Percentiles rank a stretch among this genome's conserved stretches.
phyloP scores from a whole-genome alignment of 2,888 invertebrate species.

The Diachrysia chrysitis region DNA sequence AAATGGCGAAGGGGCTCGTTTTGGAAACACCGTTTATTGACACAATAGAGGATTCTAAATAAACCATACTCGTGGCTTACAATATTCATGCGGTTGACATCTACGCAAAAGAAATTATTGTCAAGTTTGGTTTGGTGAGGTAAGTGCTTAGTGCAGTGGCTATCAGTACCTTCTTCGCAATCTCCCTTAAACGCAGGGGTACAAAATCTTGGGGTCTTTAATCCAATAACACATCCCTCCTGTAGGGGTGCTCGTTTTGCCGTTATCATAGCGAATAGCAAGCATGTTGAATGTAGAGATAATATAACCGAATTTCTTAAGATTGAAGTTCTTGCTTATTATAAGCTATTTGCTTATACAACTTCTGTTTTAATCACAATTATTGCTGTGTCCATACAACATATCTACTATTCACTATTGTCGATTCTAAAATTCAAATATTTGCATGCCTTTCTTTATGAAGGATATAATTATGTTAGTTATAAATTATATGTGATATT shows the following conservation, averaged over 20 bases:
- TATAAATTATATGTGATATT: no score
- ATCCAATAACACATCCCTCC: constrained; percentile 78
- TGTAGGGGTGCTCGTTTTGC: constrained; percentile 53
- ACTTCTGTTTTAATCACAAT: not conserved
- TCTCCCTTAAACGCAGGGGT: constrained; percentile 61
- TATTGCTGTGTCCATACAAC: no score
- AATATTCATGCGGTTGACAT: constrained; percentile 1
- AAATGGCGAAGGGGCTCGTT: constrained; percentile 43
- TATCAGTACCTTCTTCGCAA: constrained; percentile 45
- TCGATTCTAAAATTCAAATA: no score
- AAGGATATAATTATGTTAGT: no score
- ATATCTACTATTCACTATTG: no score
- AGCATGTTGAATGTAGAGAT: not conserved
- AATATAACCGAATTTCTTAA: not conserved
- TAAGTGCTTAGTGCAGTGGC: constrained; percentile 12
- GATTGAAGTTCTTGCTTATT: not conserved
- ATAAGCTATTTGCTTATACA: not conserved
- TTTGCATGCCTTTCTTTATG: no score
- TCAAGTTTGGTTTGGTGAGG: constrained; percentile 10
- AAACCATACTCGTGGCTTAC: constrained; percentile 36
- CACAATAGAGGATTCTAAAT: constrained; percentile 46
- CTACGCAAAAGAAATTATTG: constrained; percentile 34
- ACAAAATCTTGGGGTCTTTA: constrained; percentile 72
- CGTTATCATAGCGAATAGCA: constrained; percentile 18
- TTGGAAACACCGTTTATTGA: constrained; percentile 55